These are phyloP conservation scores for Dasyprocta punctata DNA, from an alignment of 2,113 vertebrate species.

Conservation along the genomic window DNA sequence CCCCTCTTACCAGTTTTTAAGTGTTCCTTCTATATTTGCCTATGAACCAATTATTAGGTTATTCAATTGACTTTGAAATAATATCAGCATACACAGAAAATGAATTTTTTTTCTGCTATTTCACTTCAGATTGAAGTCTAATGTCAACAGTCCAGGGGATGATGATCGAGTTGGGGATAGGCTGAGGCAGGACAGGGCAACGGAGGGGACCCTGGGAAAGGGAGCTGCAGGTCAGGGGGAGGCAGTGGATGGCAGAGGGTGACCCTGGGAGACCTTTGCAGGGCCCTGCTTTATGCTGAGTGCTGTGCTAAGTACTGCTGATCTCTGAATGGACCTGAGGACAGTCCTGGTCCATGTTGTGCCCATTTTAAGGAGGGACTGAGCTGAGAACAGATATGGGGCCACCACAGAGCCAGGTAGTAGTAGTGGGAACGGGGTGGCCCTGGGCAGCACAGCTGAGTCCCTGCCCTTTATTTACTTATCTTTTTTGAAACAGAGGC, in stretches of 20 bases:
- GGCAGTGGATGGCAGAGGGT: not conserved
- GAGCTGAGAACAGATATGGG: not conserved
- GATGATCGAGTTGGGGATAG: not conserved
- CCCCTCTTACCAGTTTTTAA: not conserved
- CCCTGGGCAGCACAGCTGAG: not conserved
- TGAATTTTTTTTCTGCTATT: not conserved
- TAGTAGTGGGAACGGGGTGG: not conserved
- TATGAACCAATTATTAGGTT: not conserved
- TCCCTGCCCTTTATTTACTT: not conserved
- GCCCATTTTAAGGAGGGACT: not conserved
- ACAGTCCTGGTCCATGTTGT: accelerated
- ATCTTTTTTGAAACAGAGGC: not conserved
- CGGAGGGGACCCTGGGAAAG: not conserved
- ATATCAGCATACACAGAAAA: not conserved
- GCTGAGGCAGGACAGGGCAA: not conserved
- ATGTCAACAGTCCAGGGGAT: too few relatives aligned
- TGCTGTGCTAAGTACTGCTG: not conserved
- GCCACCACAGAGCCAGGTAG: not conserved
- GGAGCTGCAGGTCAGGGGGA: not conserved
- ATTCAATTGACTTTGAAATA: not conserved
- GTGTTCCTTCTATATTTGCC: not conserved
- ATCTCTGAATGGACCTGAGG: not conserved
- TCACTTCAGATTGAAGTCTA: not conserved
- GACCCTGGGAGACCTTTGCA: not conserved
- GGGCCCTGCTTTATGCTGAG: not conserved